These are phyloP conservation scores for Drosophila gunungcola DNA, from an alignment of 1,140 invertebrate species.

Conservation along the genomic window DNA sequence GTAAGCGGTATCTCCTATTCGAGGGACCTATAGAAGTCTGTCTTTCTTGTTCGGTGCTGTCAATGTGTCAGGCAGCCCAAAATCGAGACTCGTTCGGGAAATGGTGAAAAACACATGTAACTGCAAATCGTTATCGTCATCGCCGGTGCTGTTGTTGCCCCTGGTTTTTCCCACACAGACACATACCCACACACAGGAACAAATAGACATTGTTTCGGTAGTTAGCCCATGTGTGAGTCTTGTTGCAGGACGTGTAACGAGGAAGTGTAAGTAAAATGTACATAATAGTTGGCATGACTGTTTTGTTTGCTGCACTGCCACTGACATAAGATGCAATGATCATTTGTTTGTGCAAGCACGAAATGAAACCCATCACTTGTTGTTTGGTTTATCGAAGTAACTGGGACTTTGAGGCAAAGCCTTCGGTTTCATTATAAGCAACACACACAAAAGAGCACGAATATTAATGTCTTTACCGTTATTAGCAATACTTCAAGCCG, in stretches of 20 bases:
- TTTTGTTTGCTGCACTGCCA: constrained; percentile 17
- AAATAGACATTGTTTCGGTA: constrained; percentile 47
- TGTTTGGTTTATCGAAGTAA: constrained; percentile 5
- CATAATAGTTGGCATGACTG: constrained; percentile 44
- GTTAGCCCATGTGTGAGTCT: constrained; percentile 19
- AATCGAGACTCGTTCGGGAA: constrained; percentile 57
- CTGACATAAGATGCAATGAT: constrained; percentile 32
- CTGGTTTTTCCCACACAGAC: constrained; percentile 13
- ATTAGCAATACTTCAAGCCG: not conserved
- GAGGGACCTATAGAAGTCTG: not conserved
- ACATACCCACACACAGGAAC: not conserved
- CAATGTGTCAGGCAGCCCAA: constrained; percentile 73
- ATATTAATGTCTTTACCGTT: not conserved
- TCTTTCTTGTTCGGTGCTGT: constrained; percentile 44
- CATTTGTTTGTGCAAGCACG: constrained; percentile 30
- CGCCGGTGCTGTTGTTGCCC: constrained; percentile 17
- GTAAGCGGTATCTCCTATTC: constrained; percentile 1
- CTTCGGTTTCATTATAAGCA: not conserved
- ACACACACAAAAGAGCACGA: constrained; percentile 1
- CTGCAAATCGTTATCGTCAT: constrained; percentile 55
- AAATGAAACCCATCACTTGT: constrained; percentile 26
- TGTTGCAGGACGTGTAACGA: constrained; percentile 41
- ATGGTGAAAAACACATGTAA: constrained; percentile 71
- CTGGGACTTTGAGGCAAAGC: not conserved
- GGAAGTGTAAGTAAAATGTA: constrained; percentile 47